These are phyloP conservation scores for Scaptomyza tumidula DNA, from an alignment of 2,888 invertebrate genomes.

Conservation along the genomic window DNA sequence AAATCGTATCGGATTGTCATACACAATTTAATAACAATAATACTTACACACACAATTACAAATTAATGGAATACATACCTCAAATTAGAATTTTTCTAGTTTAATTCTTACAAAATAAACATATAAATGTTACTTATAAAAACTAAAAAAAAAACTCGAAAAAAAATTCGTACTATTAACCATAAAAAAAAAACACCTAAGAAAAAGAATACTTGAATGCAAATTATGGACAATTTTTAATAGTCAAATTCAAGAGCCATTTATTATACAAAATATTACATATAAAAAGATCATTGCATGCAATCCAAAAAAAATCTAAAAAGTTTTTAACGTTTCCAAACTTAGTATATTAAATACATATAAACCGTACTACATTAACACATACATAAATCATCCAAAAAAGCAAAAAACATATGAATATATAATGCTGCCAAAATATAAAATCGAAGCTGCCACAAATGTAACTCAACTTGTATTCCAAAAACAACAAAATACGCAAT, in stretches of 20 bases:
- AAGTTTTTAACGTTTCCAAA: conserved; percentile 55
- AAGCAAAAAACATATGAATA: conserved; percentile 19
- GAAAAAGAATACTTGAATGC: conserved; percentile 51
- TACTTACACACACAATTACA: conserved; percentile 69
- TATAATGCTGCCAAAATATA: conserved; percentile 63
- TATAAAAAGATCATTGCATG: conserved; percentile 61
- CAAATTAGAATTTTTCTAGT: conserved; percentile 83
- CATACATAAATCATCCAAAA: conserved; percentile 42
- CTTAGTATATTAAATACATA: conserved; percentile 29
- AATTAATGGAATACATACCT: conserved; percentile 82
- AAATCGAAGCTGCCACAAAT: conserved; percentile 65
- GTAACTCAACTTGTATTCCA: conserved; percentile 30
- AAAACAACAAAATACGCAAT: conserved; percentile 21
- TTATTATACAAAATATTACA: conserved; percentile 55
- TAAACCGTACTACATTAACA: conserved; percentile 21
- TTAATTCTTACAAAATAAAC: conserved; percentile 81
- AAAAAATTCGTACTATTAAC: conserved; percentile 41
- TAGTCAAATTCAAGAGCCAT: conserved; percentile 76
- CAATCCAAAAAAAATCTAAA: conserved; percentile 56
- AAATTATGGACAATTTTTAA: conserved; percentile 71
- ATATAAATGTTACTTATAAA: conserved; percentile 64
- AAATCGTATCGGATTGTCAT: conserved; percentile 40
- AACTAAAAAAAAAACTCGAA: conserved; percentile 21
- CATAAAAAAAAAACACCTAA: conserved; percentile 32
- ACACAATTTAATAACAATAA: conserved; percentile 40